Percentiles rank a stretch among this genome's conserved stretches.
Evolutionary conservation across 1,140 invertebrate genomes (phyloP).

Genomic region (Lycorma delicatula): DNA sequence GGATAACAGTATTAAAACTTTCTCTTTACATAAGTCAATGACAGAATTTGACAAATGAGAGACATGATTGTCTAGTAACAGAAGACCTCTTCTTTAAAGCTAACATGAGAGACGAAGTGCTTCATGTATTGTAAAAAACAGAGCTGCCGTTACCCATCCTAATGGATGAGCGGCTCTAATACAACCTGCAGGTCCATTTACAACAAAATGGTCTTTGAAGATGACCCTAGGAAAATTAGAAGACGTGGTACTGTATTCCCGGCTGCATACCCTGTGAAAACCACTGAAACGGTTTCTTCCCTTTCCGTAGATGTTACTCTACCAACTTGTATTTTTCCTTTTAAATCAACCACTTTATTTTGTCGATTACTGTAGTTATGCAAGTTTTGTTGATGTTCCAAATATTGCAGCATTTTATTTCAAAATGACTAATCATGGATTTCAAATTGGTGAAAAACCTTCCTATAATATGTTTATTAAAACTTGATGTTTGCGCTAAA

Average conservation of each 20-base stretch:
- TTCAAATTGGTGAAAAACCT: slow-evolving; percentile 33
- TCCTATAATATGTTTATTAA: slow-evolving; percentile 32
- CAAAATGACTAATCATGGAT: slow-evolving; percentile 27
- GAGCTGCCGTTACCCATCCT: slow-evolving; percentile 32
- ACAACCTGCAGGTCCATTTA: neutral
- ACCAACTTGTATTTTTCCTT: slow-evolving; percentile 33
- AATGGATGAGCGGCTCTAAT: slow-evolving; percentile 35
- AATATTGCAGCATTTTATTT: slow-evolving; percentile 28
- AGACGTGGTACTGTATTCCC: slow-evolving; percentile 32
- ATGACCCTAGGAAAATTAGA: slow-evolving; percentile 36
- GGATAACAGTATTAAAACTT: slow-evolving; percentile 29
- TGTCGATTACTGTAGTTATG: slow-evolving; percentile 39
- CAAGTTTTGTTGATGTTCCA: slow-evolving; percentile 41
- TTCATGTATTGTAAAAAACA: slow-evolving; percentile 23
- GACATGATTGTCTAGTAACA: slow-evolving; percentile 36
- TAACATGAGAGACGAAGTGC: slow-evolving; percentile 27
- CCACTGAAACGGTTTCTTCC: slow-evolving; percentile 37
- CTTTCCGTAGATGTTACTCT: slow-evolving; percentile 38
- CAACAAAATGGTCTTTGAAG: too few relatives aligned
- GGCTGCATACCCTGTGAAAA: slow-evolving; percentile 28
- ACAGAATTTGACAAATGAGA: slow-evolving; percentile 30
- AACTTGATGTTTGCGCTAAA: slow-evolving; percentile 34
- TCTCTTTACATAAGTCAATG: slow-evolving; percentile 23
- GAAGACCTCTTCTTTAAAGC: slow-evolving; percentile 29
- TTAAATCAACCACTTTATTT: slow-evolving; percentile 34